Conservation (phyloP, 35 echinoderm and acorn worm genomes). For the Lytechinus pictus region DNA sequence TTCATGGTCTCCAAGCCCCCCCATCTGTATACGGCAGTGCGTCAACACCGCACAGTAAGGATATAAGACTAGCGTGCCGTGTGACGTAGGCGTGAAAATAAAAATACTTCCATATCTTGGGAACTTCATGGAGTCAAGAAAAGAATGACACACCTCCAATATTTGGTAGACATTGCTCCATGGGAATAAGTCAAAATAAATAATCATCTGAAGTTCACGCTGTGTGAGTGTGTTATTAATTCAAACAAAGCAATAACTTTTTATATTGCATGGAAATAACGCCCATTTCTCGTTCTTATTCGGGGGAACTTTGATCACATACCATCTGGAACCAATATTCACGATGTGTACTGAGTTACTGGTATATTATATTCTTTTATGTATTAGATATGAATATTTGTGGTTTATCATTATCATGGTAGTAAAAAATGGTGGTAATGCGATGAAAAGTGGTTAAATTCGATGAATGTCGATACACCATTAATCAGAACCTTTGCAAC, state of each 20-base stretch:
- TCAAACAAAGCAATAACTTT: background rate
- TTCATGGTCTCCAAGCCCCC: too few species aligned
- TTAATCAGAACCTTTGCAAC: too few species aligned
- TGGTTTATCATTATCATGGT: too few species aligned
- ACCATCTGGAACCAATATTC: too few species aligned
- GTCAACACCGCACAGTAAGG: background rate
- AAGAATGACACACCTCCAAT: background rate
- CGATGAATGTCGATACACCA: too few species aligned
- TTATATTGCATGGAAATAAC: background rate
- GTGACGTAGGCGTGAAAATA: background rate
- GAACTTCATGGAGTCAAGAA: background rate
- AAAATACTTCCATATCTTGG: background rate
- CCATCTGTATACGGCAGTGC: too few species aligned
- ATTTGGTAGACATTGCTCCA: background rate
- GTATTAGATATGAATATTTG: too few species aligned
- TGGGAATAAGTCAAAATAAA: conserved; percentile 5
- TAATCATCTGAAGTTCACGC: background rate
- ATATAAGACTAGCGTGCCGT: background rate
- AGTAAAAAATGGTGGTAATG: too few species aligned
- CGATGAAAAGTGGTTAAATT: too few species aligned
- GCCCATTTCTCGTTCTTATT: background rate
- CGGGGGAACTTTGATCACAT: too few species aligned
- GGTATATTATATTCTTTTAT: too few species aligned
- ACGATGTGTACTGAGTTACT: too few species aligned
- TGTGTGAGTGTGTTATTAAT: background rate